Evolutionary conservation across 1,140 invertebrate species (phyloP), one percentile per base, ranked within the genome.

Genomic region (Tetranychus cinnabarinus): DNA sequence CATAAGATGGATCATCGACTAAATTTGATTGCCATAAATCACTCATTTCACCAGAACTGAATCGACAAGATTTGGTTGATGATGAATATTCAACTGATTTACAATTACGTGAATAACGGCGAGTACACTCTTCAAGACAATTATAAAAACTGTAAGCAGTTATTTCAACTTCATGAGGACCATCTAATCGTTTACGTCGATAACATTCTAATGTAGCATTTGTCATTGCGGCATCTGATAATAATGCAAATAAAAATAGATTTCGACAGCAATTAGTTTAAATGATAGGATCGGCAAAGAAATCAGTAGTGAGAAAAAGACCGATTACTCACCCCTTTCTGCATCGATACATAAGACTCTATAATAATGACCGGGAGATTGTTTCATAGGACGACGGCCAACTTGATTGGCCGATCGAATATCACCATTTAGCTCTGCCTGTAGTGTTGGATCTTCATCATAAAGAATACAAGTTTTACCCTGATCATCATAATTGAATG

Each of bases 401-500:
- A n/a, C 10, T 35, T 56, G 33, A 2, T 15, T 4, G n/a, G 39
- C 13, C 8, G 36, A 61, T 34, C 46, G 56, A 33, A 6, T 35
- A 33, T 47, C 56, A 23, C 34, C n/a, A 39, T 36, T 35, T 7
- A 50, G 59, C 39, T 65, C 65, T 12, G 55, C 36, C 0, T 61
- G 35, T 8, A 42, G 2, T 31, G 64, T 42, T 12, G 67, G 66
- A 58, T 90, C 86, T 71, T 91, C 87, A 70, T 88, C 86, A 1
- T 84, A 88, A 8, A 90, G 77, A 5, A 85, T 81, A 65, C 88
- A 91, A 61, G 84, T 80, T 63, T 81, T 79, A 1, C 82, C 85
- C 74, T 85, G 81, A 62, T 86, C 84, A 67, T 90, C 85, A 68
- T 85, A 89, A 67, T 88, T 85, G n/a, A 90, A 81, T 6, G 86